Evolutionary conservation across 2,888 invertebrate genomes (phyloP).

Genomic region (Notocelia uddmanniana): DNA sequence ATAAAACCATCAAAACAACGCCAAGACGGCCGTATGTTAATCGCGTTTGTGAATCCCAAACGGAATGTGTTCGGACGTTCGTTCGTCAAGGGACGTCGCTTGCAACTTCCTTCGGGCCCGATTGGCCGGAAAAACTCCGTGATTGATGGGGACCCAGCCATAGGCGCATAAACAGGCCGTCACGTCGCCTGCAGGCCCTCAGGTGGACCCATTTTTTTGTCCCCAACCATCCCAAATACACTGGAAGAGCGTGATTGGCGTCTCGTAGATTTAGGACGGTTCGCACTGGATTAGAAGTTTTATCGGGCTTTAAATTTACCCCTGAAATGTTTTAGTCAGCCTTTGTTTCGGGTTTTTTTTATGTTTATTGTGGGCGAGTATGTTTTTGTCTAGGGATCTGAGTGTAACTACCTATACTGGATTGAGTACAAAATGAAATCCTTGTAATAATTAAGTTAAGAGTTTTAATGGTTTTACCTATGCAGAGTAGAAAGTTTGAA

Average conservation of each 20-base stretch:
- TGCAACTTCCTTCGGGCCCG: conserved; percentile 67
- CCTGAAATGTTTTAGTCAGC: conserved; percentile 30
- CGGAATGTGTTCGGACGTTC: conserved; percentile 45
- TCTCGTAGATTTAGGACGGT: conserved; percentile 46
- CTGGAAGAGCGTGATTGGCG: conserved; percentile 46
- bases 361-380: neutral
- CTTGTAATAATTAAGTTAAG: no score
- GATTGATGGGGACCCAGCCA: conserved; percentile 78
- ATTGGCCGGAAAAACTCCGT: conserved; percentile 76
- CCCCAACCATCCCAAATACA: conserved; percentile 50
- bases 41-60: conserved; percentile 28
- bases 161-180: conserved; percentile 76
- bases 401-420: no score
- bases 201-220: conserved; percentile 60
- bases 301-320: conserved; percentile 41
- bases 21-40: conserved; percentile 28
- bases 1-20: conserved; percentile 15
- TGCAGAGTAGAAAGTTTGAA: no score
- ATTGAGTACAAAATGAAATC: no score
- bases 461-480: no score
- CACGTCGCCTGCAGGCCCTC: conserved; percentile 69
- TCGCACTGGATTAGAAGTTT: conserved; percentile 43
- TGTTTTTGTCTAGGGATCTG: neutral
- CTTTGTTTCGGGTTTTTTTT: conserved; percentile 26
- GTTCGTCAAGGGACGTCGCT: conserved; percentile 63